Conservation (phyloP, 2,797 vertebrate genomes). For the Lacerta agilis region DNA sequence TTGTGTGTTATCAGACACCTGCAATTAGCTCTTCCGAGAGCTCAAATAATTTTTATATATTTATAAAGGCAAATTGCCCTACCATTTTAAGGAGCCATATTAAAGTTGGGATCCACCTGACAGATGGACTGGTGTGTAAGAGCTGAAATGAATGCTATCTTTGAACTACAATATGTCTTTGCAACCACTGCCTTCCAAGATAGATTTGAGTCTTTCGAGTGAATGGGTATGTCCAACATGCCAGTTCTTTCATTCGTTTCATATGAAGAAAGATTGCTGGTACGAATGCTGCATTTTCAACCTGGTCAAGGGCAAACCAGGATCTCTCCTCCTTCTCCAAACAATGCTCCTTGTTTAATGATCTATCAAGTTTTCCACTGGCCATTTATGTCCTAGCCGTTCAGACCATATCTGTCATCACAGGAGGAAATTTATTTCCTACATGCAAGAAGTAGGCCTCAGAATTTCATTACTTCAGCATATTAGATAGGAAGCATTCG, state of each 20-base stretch:
- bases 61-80: conserved; percentile 2
- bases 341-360: conserved; percentile 20
- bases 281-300: neutral
- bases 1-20: neutral
- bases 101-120: neutral
- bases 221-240: neutral
- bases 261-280: neutral
- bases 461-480: conserved; percentile 27
- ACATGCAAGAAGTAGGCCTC: conserved; percentile 36
- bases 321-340: conserved; percentile 16
- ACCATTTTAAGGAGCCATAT: neutral
- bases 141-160: neutral
- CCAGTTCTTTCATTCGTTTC: too few species aligned
- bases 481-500: neutral
- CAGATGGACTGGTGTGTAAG: neutral
- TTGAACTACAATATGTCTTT: fast-evolving
- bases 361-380: conserved; percentile 4
- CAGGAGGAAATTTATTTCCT: conserved; percentile 27
- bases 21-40: neutral
- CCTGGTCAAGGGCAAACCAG: conserved; percentile 36
- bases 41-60: fast-evolving
- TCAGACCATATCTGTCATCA: conserved; percentile 13
- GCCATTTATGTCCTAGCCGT: conserved; percentile 23
- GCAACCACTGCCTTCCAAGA: neutral
- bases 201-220: neutral